Conservation (phyloP, 1,140 invertebrate species). For the Triops cancriformis region DNA sequence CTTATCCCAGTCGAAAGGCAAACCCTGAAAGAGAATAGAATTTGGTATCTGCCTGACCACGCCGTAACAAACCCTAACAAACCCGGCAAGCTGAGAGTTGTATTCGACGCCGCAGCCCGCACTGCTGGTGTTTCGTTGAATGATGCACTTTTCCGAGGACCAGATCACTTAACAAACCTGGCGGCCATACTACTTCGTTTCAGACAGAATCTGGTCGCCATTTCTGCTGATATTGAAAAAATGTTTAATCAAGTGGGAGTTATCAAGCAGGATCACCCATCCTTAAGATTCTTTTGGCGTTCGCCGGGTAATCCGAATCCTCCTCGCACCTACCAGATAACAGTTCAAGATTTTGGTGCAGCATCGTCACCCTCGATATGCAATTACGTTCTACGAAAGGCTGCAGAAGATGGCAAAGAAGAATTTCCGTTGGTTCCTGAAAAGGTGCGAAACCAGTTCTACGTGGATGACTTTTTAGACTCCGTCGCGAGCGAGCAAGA, state of each 20-base stretch:
- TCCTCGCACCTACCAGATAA: slow-evolving; percentile 24
- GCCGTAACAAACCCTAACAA: slow-evolving; percentile 23
- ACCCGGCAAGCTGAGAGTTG: slow-evolving; percentile 33
- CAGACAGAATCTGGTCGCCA: background rate
- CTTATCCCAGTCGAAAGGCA: background rate
- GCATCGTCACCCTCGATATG: slow-evolving; percentile 24
- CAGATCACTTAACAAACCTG: slow-evolving; percentile 18
- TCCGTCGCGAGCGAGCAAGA: background rate
- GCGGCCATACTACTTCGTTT: slow-evolving; percentile 21
- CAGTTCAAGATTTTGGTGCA: slow-evolving; percentile 27
- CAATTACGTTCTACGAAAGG: slow-evolving; percentile 24
- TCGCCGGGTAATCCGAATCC: background rate
- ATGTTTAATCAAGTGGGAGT: slow-evolving; percentile 29
- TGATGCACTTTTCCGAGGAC: slow-evolving; percentile 23
- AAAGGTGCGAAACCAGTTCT: background rate
- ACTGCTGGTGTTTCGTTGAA: slow-evolving; percentile 25
- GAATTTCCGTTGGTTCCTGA: slow-evolving; percentile 15
- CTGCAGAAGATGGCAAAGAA: slow-evolving; percentile 15
- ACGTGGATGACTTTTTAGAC: slow-evolving; percentile 25
- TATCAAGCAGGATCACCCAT: background rate
- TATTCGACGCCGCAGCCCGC: slow-evolving; percentile 39
- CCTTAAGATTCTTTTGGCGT: slow-evolving; percentile 26
- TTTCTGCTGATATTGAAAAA: slow-evolving; percentile 26
- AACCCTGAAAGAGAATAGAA: slow-evolving; percentile 28
- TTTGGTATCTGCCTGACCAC: slow-evolving; percentile 24